Evolutionary conservation across 2,113 vertebrate genomes (phyloP).

Genomic region (Anguilla rostrata): DNA sequence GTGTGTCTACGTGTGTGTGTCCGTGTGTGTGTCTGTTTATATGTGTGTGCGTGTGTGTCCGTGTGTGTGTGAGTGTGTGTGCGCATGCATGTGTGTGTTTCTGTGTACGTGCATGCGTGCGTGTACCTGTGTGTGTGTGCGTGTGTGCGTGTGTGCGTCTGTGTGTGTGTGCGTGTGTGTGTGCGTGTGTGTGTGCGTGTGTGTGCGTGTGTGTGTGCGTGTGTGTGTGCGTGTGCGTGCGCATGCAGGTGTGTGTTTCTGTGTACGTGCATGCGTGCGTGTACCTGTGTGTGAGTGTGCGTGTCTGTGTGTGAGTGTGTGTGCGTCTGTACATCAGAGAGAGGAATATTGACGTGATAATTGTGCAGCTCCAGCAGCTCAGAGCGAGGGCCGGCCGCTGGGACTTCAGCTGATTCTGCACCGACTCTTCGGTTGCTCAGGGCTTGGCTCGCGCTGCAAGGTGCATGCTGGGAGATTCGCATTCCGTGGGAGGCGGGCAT

Average conservation of each 20-base stretch:
- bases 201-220: too few species aligned
- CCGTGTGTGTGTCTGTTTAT: too few species aligned
- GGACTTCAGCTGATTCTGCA: conserved; percentile 86
- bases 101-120: too few species aligned
- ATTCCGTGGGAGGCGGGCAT: conserved; percentile 84
- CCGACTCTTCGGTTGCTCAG: conserved; percentile 91
- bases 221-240: neutral
- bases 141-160: too few species aligned
- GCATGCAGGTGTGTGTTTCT: conserved; percentile 55
- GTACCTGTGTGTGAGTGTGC: neutral
- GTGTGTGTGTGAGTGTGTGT: conserved; percentile 57
- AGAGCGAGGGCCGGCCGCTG: conserved; percentile 78
- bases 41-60: neutral
- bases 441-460: conserved; percentile 87
- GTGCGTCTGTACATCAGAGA: conserved; percentile 83
- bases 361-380: conserved; percentile 83
- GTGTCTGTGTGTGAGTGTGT: conserved; percentile 44
- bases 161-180: too few species aligned
- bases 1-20: neutral
- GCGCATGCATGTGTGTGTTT: conserved; percentile 72
- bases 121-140: neutral
- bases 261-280: neutral
- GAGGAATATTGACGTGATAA: conserved; percentile 98
- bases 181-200: too few species aligned
- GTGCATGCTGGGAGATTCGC: conserved; percentile 54